Evolutionary conservation across 2,888 invertebrate genomes (phyloP), one percentile per base, ranked within the genome.

Genomic region (Alcis repandata): DNA sequence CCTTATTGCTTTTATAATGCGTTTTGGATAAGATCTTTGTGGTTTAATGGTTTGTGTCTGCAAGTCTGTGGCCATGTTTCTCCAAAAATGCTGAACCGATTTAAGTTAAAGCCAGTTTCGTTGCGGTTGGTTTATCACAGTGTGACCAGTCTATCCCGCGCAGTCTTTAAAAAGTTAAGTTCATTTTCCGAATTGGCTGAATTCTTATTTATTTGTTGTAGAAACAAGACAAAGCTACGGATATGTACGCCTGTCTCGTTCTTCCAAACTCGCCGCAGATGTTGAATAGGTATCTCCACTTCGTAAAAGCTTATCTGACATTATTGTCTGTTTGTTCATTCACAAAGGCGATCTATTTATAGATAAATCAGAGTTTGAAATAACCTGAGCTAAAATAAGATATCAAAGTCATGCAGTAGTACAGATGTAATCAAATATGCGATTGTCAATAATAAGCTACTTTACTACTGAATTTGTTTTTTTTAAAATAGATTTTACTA

Each of bases 311-410:
- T 48, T 48, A 48, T 48, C 32, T 15, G 27, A 48, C 15, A 27
- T 1, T n/a, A n/a, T 27, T 15, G 10, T 6, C 27, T 48, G 32
- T 48, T 48, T 48, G 32, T 27, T 32, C 48, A 27, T 27, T 48
- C 27, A 15, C 32, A 32, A 43, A 22, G 17, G 27, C 36, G 9
- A 53, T 54, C 48, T 61, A 61, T 61, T 48, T 45, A 38, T 60
- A 53, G 40, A 61, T 19, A 15, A 43, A 62, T 54, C 54, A 8
- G 61, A 20, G 40, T 36, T 43, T 49, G 22, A 51, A 62, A 62
- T 62, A 51, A 43, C 43, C 56, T 36, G 56, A 15, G 49, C 48
- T 41, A 62, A 56, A 61, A 36, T 49, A 56, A 56, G 56, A 62
- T 54, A 60, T 53, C 52, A 60, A 56, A 49, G 56, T 43, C 33